Evolutionary conservation across 2,113 vertebrate species (phyloP), one percentile per base, ranked within the genome.

Genomic region (Proterorhinus semilunaris): DNA sequence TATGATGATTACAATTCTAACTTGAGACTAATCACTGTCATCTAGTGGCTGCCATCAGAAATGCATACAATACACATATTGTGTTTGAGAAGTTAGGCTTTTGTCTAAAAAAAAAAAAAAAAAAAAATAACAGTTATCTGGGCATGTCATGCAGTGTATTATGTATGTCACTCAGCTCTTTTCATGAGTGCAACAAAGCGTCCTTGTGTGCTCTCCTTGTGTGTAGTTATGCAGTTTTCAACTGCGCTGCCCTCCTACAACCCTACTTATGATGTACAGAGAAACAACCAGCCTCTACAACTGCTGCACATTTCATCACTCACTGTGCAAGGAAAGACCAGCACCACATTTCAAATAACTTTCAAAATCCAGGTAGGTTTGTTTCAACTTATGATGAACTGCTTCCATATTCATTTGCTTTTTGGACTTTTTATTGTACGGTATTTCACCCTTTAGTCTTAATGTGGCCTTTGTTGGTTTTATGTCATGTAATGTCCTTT

Each of bases 171-270:
- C 6, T 51, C 49, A 51, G 21, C 36, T 10, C 53, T 55, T 10
- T 54, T 66, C 58, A 10, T 13, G 46, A 74, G 47, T 74, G 51
- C n/a, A 79, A 87, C 85, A 90, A 84, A 81, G 87, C 80, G 61
- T 74, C 78, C 69, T 83, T 74, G 71, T 87, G 71, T 73, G 36
- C 42, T 82, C 68, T 75, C 36, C 74, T 74, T 75, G 62, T 57
- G 59, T 79, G 76, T 81, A 11, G 78, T 80, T 69, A 84, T 88
- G 76, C 79, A 81, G 75, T 69, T 81, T 75, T 71, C 82, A 75
- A 75, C 74, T 53, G 75, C 76, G 80, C 6, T 66, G 68, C 42
- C 83, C 85, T 81, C 88, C 89, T 71, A 89, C 89, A 64, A 68
- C 16, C 45, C 49, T 70, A 69, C 71, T 66, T 79, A 48, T 77